Conservation (phyloP, 2,888 invertebrate species). For the Lepidochrysops patricia region DNA sequence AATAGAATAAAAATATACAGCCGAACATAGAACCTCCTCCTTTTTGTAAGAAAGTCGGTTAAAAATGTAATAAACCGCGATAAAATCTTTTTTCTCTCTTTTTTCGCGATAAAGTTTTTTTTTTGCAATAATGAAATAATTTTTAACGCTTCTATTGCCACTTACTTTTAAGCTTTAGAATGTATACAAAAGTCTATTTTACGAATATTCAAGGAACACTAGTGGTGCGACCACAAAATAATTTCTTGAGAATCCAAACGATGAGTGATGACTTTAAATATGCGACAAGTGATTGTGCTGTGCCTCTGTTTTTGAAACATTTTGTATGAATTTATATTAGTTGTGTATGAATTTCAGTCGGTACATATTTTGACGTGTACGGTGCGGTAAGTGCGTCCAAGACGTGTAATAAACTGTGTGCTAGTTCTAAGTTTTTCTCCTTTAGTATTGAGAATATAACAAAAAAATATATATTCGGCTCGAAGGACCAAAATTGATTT, state of each 20-base stretch:
- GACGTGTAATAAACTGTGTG: constrained; percentile 36
- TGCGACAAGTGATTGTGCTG: constrained; percentile 16
- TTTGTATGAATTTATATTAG: constrained; percentile 8
- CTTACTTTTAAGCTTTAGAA: neutral
- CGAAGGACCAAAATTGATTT: constrained; percentile 37
- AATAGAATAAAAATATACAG: no score
- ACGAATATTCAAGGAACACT: neutral
- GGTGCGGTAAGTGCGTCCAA: constrained; percentile 58
- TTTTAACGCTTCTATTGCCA: neutral
- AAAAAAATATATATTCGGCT: constrained; percentile 33
- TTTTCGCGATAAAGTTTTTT: no score
- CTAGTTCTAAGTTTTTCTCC: constrained; percentile 12
- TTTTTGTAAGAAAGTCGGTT: no score
- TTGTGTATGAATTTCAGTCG: constrained; percentile 15
- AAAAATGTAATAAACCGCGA: no score
- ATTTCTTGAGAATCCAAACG: neutral
- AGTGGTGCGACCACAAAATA: neutral
- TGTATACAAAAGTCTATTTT: neutral
- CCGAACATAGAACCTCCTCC: no score
- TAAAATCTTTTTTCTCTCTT: no score
- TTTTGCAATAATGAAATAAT: neutral
- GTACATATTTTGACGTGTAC: constrained; percentile 24
- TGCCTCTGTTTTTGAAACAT: constrained; percentile 16
- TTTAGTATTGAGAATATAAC: constrained; percentile 5
- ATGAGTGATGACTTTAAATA: neutral